These are phyloP conservation scores for Catharus minimus DNA, from an alignment of 2,113 vertebrate genomes.

Conservation along the genomic window DNA sequence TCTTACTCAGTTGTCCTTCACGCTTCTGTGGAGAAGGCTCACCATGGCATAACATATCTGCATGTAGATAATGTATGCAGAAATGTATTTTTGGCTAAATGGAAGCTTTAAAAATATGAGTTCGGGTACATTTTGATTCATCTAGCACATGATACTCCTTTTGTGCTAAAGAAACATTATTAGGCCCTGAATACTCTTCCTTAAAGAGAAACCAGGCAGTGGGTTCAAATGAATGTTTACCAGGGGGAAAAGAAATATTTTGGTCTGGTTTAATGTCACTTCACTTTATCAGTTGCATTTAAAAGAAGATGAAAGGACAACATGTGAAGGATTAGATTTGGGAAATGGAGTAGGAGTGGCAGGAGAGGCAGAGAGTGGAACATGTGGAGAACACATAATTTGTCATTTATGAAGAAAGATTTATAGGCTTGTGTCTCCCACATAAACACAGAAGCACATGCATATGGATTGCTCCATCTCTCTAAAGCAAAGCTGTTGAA, in stretches of 20 bases:
- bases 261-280: background rate
- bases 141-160: background rate
- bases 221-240: background rate
- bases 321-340: slow-evolving; percentile 6
- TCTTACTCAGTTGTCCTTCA: background rate
- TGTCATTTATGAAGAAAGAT: slow-evolving; percentile 25
- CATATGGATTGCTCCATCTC: background rate
- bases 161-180: background rate
- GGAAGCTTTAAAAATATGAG: background rate
- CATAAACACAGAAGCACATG: background rate
- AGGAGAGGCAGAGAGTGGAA: background rate
- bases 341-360: background rate
- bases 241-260: background rate
- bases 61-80: background rate
- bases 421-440: slow-evolving; percentile 1
- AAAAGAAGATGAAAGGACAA: background rate
- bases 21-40: background rate
- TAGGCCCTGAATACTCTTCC: background rate
- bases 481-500: background rate
- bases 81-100: background rate
- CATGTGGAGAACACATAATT: background rate
- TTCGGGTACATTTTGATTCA: background rate
- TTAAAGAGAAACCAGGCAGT: background rate
- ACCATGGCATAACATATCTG: background rate
- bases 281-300: background rate